phyloP scores from a whole-genome alignment of 1,140 invertebrate species.

The Sogatella furcifera region DNA sequence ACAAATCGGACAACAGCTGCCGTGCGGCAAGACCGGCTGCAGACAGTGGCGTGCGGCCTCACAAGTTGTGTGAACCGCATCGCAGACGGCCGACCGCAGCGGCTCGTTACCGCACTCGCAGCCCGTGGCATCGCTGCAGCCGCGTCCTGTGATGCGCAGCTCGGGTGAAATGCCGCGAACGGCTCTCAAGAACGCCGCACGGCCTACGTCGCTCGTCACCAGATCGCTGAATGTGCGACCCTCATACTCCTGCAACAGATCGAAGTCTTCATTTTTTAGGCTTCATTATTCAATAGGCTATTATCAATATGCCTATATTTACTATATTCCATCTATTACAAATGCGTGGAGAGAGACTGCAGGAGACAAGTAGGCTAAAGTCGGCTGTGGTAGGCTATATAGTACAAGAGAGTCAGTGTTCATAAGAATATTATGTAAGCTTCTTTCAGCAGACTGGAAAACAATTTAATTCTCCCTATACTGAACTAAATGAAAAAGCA shows the following conservation, averaged over 20 bases:
- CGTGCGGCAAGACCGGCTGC: conserved; percentile 5
- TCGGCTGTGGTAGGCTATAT: no score
- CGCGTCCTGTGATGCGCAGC: not conserved
- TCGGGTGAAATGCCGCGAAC: not conserved
- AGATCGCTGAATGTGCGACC: not conserved
- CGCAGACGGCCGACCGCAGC: not conserved
- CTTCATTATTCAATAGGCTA: no score
- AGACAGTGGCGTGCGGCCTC: conserved; percentile 6
- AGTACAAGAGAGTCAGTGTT: no score
- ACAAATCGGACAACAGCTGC: conserved; percentile 10
- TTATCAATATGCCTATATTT: no score
- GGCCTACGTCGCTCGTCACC: not conserved
- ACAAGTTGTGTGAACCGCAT: not conserved
- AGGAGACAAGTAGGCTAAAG: no score
- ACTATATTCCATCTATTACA: no score
- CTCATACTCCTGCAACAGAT: not conserved
- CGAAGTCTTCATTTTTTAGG: no score
- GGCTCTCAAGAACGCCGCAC: not conserved
- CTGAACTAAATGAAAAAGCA: no score
- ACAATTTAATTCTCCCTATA: no score
- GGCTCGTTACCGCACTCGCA: conserved; percentile 1
- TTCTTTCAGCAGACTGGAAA: no score
- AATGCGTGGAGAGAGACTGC: no score
- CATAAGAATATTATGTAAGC: no score
- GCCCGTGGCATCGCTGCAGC: not conserved